Base-by-base conservation (phyloP, 2,113 vertebrate genomes). In the Prunella fulvescens region DNA sequence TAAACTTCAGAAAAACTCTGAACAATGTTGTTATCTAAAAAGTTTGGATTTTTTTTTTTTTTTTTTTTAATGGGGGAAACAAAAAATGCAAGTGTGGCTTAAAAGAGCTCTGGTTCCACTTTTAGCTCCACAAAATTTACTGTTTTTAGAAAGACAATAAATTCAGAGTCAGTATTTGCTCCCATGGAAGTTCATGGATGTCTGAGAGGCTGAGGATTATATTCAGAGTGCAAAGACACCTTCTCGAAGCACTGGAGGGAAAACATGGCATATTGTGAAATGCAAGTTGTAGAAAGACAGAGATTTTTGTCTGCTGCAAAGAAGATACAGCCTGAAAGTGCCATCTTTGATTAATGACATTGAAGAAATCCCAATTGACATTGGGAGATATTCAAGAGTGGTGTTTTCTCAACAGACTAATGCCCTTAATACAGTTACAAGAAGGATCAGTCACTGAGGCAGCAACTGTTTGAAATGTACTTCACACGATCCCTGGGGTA, bases 391-490 rank as follows among this genome's bases (percentile, higher is more conserved):
- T 50, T 92, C 44, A 94, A 97, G 96, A 97, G 97, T 96, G 97
- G 97, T 98, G 97, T 97, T 97, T 96, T 97, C 97, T 98, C 97
- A 96, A 95, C 86, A 88, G 95, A 95, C 90, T 98, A 98, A 98
- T 98, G 98, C 98, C 98, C 98, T 98, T 98, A 97, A 95, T 93
- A 94, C 96, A 97, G 97, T 97, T 98, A 97, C 92, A 96, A 96
- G 67, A 95, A 94, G 88, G 93, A 97, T 95, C 97, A 97, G 97
- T 95, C 97, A 95, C 96, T 81, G 73, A 93, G 95, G 96, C 97
- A 95, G 97, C 93, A 82, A 98, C 97, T 98, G 97, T 96, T 96
- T 97, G 97, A 97, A 98, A 98, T 94, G 96, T 95, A 92, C 95
- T 97, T 97, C 96, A 97, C 97, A 95, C 90, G 17, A 96, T 97